Base-by-base conservation (phyloP, 92 coral and sea anemone genomes). In the Siderastrea siderea region DNA sequence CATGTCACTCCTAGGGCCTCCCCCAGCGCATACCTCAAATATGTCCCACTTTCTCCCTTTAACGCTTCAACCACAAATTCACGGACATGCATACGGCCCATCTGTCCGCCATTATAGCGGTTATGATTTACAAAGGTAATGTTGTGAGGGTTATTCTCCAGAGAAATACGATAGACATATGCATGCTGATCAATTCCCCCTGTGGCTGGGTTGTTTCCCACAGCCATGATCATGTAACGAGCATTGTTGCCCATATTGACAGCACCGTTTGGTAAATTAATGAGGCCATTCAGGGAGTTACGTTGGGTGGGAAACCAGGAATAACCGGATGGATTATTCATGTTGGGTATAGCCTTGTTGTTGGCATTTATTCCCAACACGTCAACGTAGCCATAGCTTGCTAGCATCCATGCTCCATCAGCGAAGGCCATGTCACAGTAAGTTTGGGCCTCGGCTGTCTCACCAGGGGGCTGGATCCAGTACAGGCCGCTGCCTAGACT, bases 381-480 rank as follows among this genome's bases (percentile, higher is more conserved):
- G n/a, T 75, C 74, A 58, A 94, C 96, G 74, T 83, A 93, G 2
- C 98, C 98, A 80, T 93, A 95, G 38, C 38, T 26, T 26, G 38
- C 38, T 26, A 26, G 38, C 38, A 26, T 26, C 38, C 38, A 26
- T 26, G 95, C 98, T 46, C 94, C 92, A 44, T 82, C 90, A 16
- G 75, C 92, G 64, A 78, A 93, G 46, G 54, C 76, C 98, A 95
- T 95, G 68, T 93, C 96, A 66, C 98, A 95, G 86, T 86, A 93
- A 3, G 98, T 95, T 65, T 84, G 89, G 6, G 98, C 95, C 1
- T 93, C 74, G 43, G 62, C 73, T 15, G 84, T 63, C 66, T 96
- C 97, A 46, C 95, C 95, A 9, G 89, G 94, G 51, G 98, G 98
- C 93, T 94, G 91, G 88, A 95, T 95, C 98, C 98, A 95, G 82